Evolutionary conservation across 2,888 invertebrate species (phyloP).

Genomic region (Sturmia bella): DNA sequence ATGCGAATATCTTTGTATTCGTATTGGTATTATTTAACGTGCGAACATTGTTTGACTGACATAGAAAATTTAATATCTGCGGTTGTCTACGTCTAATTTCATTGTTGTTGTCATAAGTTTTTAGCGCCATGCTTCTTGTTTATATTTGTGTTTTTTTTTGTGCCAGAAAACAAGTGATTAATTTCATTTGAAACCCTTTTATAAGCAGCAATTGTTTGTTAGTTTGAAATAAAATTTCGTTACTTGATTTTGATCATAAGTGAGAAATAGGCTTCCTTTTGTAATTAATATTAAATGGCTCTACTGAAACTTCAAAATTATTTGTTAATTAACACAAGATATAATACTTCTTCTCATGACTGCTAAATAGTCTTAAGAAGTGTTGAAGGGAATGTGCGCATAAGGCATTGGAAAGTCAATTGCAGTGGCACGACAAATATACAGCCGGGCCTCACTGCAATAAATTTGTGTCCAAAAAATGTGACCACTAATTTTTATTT

Average conservation of each 20-base stretch:
- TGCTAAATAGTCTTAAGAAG: no score
- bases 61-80: constrained; percentile 59
- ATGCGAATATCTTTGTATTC: neutral
- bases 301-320: no score
- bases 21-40: constrained; percentile 23
- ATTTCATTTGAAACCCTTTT: neutral
- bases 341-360: no score
- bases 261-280: neutral
- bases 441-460: no score
- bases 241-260: neutral
- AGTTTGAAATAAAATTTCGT: constrained; percentile 8
- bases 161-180: constrained; percentile 11
- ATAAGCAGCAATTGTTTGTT: neutral
- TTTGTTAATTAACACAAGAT: no score
- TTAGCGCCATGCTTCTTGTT: constrained; percentile 40
- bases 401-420: no score
- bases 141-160: constrained; percentile 3
- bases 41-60: constrained; percentile 63
- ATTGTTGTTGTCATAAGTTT: neutral
- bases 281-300: neutral
- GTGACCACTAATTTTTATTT: no score
- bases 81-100: constrained; percentile 30
- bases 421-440: no score
- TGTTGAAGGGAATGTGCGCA: no score
- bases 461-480: no score